These are phyloP conservation scores for Acanthurus leucopareius DNA, from an alignment of 2,797 vertebrate species.

Conservation along the genomic window DNA sequence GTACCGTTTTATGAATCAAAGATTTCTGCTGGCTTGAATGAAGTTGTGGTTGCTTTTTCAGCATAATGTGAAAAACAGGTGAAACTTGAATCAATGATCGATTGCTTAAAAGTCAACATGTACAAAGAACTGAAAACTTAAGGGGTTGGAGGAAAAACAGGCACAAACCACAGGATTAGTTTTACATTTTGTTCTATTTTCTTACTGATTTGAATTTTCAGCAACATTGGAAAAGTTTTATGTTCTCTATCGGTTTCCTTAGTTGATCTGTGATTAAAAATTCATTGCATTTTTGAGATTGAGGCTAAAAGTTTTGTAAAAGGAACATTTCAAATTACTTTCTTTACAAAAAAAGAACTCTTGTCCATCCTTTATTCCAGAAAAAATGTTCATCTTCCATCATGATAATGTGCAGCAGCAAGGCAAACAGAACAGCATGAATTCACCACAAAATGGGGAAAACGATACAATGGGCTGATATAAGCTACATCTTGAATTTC, in stretches of 20 bases:
- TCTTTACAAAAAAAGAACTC: conserved; percentile 18
- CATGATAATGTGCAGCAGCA: not conserved
- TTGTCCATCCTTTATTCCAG: not conserved
- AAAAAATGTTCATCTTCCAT: conserved; percentile 27
- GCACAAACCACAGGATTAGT: too few species aligned
- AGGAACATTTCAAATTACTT: conserved; percentile 32
- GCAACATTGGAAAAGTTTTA: not conserved
- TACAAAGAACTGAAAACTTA: not conserved
- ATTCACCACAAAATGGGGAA: not conserved
- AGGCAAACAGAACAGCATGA: not conserved
- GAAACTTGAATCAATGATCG: not conserved
- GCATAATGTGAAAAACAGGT: not conserved
- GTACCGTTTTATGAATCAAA: conserved; percentile 18
- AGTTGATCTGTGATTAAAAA: not conserved
- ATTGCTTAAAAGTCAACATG: not conserved
- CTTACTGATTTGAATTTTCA: too few species aligned
- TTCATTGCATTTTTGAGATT: conserved; percentile 4
- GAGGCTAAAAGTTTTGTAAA: not conserved
- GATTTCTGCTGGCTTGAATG: conserved; percentile 2
- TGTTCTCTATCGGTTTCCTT: not conserved
- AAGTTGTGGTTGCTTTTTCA: not conserved
- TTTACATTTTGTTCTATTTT: not conserved
- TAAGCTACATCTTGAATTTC: not conserved
- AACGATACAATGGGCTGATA: not conserved
- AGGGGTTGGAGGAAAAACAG: not conserved